Percentiles rank a stretch among this genome's conserved stretches.
Conservation (phyloP, 1,140 invertebrate species). For the Lepidurus couesii region DNA sequence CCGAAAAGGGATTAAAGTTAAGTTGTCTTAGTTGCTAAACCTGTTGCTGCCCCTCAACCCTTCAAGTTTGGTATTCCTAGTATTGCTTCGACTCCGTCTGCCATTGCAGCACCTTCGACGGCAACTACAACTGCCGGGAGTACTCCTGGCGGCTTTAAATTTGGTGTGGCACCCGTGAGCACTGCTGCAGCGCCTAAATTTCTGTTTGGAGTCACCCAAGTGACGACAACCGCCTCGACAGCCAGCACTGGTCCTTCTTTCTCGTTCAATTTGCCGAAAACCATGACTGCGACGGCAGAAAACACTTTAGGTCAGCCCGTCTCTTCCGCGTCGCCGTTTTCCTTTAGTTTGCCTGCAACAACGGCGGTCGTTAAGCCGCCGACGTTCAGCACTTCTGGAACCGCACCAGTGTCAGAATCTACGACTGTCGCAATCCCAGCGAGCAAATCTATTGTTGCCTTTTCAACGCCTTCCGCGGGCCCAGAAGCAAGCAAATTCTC, state of each 20-base stretch:
- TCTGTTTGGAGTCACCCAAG: neutral
- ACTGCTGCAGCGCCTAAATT: neutral
- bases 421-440: neutral
- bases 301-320: neutral
- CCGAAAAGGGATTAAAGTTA: slow-evolving; percentile 31
- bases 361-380: slow-evolving; percentile 34
- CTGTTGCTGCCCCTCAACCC: slow-evolving; percentile 19
- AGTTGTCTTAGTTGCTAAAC: neutral
- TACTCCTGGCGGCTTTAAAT: slow-evolving; percentile 35
- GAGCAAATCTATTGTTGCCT: slow-evolving; percentile 34
- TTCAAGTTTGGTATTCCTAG: slow-evolving; percentile 37
- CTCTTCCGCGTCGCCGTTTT: slow-evolving; percentile 31
- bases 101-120: neutral
- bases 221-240: neutral
- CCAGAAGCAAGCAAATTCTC: slow-evolving; percentile 36
- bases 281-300: neutral
- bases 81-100: slow-evolving; percentile 25
- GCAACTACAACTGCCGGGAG: neutral
- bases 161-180: slow-evolving; percentile 34
- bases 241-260: neutral
- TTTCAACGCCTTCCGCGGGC: neutral
- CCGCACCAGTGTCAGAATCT: slow-evolving; percentile 15
- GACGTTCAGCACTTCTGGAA: neutral
- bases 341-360: neutral
- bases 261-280: neutral